A percentile compares a stretch with the other conserved stretches of the same genome.
Conservation (phyloP, 2,888 invertebrate genomes). For the Pachliopta kotzebuea region DNA sequence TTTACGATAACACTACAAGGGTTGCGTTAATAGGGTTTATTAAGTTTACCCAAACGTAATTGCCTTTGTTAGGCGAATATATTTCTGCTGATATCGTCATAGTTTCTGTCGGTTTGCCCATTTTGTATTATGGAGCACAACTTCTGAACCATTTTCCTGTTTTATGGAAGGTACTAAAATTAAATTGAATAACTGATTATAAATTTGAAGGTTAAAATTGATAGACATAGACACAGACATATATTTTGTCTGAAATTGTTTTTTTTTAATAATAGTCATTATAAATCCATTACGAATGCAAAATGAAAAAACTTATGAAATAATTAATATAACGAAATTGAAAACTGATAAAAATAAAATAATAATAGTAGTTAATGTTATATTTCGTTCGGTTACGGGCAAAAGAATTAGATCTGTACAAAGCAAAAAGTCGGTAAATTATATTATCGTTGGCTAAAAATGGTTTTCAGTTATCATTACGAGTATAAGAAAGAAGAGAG, state of each 20-base stretch:
- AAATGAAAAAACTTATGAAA: too few relatives aligned
- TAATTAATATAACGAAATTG: too few relatives aligned
- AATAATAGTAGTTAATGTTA: too few relatives aligned
- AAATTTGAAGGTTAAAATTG: background rate
- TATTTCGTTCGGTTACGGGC: too few relatives aligned
- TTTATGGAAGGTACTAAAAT: slow-evolving; percentile 1
- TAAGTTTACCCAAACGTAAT: slow-evolving; percentile 24
- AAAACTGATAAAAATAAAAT: too few relatives aligned
- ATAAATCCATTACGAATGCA: too few relatives aligned
- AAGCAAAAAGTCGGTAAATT: too few relatives aligned
- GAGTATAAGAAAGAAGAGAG: background rate
- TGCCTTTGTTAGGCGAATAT: slow-evolving; percentile 25
- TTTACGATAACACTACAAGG: slow-evolving; percentile 21
- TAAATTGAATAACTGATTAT: background rate
- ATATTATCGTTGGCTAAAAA: too few relatives aligned
- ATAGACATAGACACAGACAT: background rate
- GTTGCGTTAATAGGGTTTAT: slow-evolving; percentile 21
- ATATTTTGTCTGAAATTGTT: too few relatives aligned
- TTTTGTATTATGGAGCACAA: slow-evolving; percentile 5
- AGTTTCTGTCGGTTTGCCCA: slow-evolving; percentile 17
- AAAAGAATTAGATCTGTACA: too few relatives aligned
- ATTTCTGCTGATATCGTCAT: slow-evolving; percentile 20
- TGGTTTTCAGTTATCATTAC: too few relatives aligned
- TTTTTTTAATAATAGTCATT: too few relatives aligned
- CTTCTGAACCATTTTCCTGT: slow-evolving; percentile 4